Percentiles rank a stretch among this genome's conserved stretches.
phyloP scores from a whole-genome alignment of 2,113 vertebrate species.

The Chrysochloris asiatica region DNA sequence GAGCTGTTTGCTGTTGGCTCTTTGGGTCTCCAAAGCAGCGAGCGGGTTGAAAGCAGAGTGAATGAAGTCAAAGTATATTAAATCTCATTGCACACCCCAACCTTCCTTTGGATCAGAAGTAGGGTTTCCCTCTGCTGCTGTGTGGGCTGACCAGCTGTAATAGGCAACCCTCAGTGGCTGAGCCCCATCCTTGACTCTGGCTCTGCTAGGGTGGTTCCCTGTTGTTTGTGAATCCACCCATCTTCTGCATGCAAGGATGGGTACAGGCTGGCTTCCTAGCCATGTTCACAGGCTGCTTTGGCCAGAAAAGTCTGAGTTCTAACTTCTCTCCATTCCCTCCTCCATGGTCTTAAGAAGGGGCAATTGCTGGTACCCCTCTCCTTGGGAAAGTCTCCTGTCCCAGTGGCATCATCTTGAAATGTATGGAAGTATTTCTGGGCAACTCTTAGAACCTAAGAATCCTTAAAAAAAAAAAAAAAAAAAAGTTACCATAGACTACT shows the following conservation, averaged over 20 bases:
- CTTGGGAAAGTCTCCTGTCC: constrained; percentile 12
- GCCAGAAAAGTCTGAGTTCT: not conserved
- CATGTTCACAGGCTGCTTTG: not conserved
- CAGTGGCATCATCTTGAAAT: not conserved
- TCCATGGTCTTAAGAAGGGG: not conserved
- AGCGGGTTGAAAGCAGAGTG: not conserved
- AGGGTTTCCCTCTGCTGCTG: not conserved
- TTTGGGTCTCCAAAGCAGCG: not conserved
- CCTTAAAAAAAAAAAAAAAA: too few species aligned
- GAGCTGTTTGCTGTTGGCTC: not conserved
- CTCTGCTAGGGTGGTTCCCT: not conserved
- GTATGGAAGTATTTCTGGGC: not conserved
- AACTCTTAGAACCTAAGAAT: constrained; percentile 43
- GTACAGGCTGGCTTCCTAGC: not conserved
- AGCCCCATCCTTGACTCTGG: not conserved
- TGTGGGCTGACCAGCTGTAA: not conserved
- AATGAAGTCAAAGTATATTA: not conserved
- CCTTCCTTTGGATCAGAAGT: not conserved
- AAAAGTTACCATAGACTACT: not conserved
- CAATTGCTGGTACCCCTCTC: not conserved
- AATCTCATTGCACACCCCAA: not conserved
- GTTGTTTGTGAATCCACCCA: not conserved
- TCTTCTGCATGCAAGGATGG: not conserved
- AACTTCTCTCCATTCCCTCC: not conserved
- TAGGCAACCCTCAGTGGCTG: not conserved